Base-by-base conservation (phyloP, 2,113 vertebrate genomes). In the Pardalotus punctatus region DNA sequence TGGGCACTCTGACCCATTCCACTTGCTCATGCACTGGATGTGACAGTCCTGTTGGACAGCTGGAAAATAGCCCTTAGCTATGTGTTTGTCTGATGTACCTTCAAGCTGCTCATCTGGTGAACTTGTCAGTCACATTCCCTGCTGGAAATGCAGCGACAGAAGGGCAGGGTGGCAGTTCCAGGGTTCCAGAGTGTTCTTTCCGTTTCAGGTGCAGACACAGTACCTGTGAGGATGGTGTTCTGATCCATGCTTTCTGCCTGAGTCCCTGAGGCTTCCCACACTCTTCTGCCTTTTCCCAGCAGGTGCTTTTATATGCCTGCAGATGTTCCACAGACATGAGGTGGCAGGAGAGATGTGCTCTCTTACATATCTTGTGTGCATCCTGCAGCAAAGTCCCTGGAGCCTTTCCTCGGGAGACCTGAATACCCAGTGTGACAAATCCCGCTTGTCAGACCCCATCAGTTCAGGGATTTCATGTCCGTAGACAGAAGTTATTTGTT, bases 321-420 rank as follows among this genome's bases (percentile, higher is more conserved):
- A 48, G 81, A 24, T 8, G 38, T 23, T 51, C 15, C 64, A 15
- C 1, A 2, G 29, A 8, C 1, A 0, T 4, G 51, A 57, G 25
- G 15, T 36, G 73, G 70, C 81, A 51, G 47, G 27, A 67, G 35
- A 12, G 38, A 31, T 2, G 2, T 33, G 50, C 18, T 60, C 14
- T 33, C 35, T 27, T 6, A 6, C 11, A 11, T 0, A 1, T 15
- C 28, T 33, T 20, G 24, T 4, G 6, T 0, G 1, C 15, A 11
- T 56, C 45, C 78, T 36, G 57, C 40, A 40, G 57, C 24, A n/a
- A 50, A 81, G 19, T 4, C 33, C 54, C 58, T 53, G 1, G 0
- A 77, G 69, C 51, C 35, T 51, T 83, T 77, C 56, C 42, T 71
- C 2, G 0, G 57, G 25, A 87, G 43, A 76, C 38, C 23, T 38